Conservation (phyloP, 2,113 vertebrate species). For the Hepsetus odoe region DNA sequence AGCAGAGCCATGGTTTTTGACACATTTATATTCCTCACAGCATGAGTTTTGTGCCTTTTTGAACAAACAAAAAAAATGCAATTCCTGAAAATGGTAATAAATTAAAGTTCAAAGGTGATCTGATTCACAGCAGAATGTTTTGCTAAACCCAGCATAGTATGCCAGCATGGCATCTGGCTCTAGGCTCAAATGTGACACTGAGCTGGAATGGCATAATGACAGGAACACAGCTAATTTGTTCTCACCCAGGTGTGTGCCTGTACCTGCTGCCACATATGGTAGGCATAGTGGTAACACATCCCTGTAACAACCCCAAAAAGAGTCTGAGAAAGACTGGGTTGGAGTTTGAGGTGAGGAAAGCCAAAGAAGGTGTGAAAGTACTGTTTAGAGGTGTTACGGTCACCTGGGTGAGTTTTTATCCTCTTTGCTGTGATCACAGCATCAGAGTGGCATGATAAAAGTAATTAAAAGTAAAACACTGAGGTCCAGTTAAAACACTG, state of each 20-base stretch:
- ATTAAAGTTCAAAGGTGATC: background rate
- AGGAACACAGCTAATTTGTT: constrained; percentile 16
- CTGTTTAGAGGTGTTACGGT: constrained; percentile 12
- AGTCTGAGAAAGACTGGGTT: background rate
- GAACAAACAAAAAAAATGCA: background rate
- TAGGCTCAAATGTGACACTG: background rate
- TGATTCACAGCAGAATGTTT: background rate
- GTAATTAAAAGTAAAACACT: too few species aligned
- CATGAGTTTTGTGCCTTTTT: background rate
- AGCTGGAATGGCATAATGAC: background rate
- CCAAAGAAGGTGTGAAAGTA: background rate
- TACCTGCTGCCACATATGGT: constrained; percentile 19
- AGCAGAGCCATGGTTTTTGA: constrained; percentile 14
- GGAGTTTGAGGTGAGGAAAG: background rate
- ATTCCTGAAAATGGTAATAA: constrained; percentile 3
- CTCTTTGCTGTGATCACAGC: background rate
- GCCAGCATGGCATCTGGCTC: background rate
- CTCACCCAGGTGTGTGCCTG: constrained; percentile 35
- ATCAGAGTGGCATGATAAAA: too few species aligned
- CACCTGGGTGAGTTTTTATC: background rate
- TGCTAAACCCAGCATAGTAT: background rate
- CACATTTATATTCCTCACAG: constrained; percentile 21
- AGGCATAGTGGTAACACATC: background rate
- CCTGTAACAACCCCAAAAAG: background rate
- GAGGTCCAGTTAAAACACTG: too few species aligned